Conservation (phyloP, 2,888 invertebrate genomes). For the Nebria salina region DNA sequence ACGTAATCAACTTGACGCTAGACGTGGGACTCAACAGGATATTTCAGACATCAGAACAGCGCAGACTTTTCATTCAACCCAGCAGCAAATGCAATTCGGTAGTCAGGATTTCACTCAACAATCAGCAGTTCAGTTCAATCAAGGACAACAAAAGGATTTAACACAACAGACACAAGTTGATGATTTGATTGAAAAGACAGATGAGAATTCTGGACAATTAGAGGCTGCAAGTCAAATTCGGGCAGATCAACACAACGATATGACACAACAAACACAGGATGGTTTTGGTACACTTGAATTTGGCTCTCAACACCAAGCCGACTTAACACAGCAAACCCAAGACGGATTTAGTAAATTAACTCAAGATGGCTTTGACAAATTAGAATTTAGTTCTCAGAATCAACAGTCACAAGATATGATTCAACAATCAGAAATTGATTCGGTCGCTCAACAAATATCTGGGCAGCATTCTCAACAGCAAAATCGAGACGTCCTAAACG, state of each 20-base stretch:
- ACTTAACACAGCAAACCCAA: conserved; percentile 51
- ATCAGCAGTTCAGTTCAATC: neutral
- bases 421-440: conserved; percentile 51
- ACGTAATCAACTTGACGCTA: neutral
- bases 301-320: conserved; percentile 46
- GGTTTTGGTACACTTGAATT: conserved; percentile 47
- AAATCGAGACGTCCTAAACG: too few species aligned
- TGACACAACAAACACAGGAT: conserved; percentile 52
- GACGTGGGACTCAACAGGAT: neutral
- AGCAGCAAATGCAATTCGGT: conserved; percentile 10
- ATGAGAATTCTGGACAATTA: conserved; percentile 49
- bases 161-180: conserved; percentile 49
- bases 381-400: conserved; percentile 43
- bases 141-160: conserved; percentile 50
- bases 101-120: neutral
- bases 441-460: neutral
- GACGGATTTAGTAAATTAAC: conserved; percentile 48
- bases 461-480: too few species aligned
- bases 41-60: neutral
- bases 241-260: conserved; percentile 30
- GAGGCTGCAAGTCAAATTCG: conserved; percentile 50
- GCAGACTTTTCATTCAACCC: neutral
- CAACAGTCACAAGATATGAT: conserved; percentile 19
- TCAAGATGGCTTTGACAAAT: conserved; percentile 48
- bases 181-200: conserved; percentile 52